These are phyloP conservation scores for Actinemys pallida DNA, from an alignment of 2,113 vertebrate species.

Conservation along the genomic window DNA sequence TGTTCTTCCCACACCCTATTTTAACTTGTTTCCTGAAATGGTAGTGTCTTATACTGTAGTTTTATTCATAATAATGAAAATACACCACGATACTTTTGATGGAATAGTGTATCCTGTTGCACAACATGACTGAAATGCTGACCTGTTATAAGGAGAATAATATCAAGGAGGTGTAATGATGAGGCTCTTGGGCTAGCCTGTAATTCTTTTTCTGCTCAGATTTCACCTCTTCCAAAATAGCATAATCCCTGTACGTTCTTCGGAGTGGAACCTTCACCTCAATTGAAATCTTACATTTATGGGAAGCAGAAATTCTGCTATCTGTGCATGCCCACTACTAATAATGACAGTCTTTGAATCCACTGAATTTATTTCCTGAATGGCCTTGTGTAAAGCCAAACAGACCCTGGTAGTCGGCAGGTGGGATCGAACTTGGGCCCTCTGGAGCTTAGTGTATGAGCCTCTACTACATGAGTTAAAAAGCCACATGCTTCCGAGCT, in stretches of 20 bases:
- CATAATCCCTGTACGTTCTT: neutral
- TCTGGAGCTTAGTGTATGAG: too few relatives aligned
- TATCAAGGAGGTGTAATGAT: neutral
- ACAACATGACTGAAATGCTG: neutral
- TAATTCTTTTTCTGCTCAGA: neutral
- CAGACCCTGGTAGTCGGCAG: too few relatives aligned
- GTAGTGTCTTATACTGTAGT: neutral
- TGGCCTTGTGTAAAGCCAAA: neutral
- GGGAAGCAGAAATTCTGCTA: neutral
- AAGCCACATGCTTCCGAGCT: too few relatives aligned
- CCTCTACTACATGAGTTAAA: too few relatives aligned
- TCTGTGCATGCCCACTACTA: neutral
- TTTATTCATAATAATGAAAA: neutral
- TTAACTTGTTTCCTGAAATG: slow-evolving; percentile 6
- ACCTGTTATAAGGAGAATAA: neutral
- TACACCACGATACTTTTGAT: neutral
- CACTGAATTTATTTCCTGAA: neutral
- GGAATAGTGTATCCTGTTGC: slow-evolving; percentile 2
- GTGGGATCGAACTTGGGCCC: too few relatives aligned
- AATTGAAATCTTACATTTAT: neutral
- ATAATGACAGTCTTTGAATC: neutral
- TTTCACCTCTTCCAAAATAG: neutral
- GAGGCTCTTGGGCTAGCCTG: neutral
- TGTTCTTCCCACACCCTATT: neutral
- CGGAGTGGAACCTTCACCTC: neutral